Percentiles rank a stretch among this genome's conserved stretches.
Conservation (phyloP, 2,113 vertebrate species). For the Scomber japonicus region DNA sequence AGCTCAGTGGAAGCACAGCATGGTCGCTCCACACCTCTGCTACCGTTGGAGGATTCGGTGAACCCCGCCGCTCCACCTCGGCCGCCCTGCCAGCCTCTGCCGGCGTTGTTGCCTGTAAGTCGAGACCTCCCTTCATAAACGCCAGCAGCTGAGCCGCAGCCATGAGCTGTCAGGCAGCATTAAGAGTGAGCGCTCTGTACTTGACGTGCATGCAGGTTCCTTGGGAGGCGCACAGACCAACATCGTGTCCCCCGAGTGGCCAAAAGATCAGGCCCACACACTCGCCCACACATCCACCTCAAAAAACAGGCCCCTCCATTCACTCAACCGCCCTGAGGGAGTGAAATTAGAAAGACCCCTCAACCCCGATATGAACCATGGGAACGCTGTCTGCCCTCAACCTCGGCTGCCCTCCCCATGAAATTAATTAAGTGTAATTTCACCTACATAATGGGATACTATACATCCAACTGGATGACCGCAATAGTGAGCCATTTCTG, state of each 20-base stretch:
- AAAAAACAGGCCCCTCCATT: slow-evolving; percentile 55
- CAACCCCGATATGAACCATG: slow-evolving; percentile 59
- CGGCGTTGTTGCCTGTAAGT: slow-evolving; percentile 33
- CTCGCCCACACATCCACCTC: slow-evolving; percentile 34
- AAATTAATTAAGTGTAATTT: slow-evolving; percentile 74
- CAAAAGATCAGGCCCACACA: slow-evolving; percentile 51
- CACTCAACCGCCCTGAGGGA: slow-evolving; percentile 42
- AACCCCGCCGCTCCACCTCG: slow-evolving; percentile 24
- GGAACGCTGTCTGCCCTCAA: slow-evolving; percentile 45
- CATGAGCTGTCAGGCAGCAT: slow-evolving; percentile 75
- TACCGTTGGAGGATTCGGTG: slow-evolving; percentile 63
- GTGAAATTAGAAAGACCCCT: slow-evolving; percentile 33
- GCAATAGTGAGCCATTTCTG: slow-evolving; percentile 35
- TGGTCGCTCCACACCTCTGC: slow-evolving; percentile 37
- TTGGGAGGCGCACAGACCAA: slow-evolving; percentile 24
- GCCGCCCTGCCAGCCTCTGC: slow-evolving; percentile 40
- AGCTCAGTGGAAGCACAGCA: slow-evolving; percentile 23
- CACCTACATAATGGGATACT: slow-evolving; percentile 43
- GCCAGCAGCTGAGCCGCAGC: slow-evolving; percentile 67
- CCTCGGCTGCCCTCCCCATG: slow-evolving; percentile 51
- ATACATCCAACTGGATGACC: slow-evolving; percentile 37
- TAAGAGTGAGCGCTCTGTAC: slow-evolving; percentile 51
- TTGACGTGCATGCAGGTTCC: slow-evolving; percentile 37
- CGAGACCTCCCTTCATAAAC: slow-evolving; percentile 58
- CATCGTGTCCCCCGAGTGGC: slow-evolving; percentile 40